Evolutionary conservation across 1,140 invertebrate genomes (phyloP).

Genomic region (Littorina saxatilis): DNA sequence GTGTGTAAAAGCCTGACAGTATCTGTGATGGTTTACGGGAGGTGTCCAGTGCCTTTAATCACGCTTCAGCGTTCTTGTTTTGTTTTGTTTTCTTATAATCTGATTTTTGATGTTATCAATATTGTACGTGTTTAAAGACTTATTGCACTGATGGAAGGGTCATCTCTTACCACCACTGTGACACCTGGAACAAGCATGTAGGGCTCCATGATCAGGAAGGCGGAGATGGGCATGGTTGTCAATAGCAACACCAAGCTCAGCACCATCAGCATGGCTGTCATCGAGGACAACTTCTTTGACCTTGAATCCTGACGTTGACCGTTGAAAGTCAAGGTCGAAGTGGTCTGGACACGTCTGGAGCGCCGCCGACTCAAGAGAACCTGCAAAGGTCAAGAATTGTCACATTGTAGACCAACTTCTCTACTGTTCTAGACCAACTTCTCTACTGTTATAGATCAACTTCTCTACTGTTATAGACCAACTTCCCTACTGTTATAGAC

Average conservation of each 20-base stretch:
- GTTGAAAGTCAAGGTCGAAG: background rate
- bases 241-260: constrained; percentile 56
- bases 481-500: too few relatives aligned
- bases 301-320: background rate
- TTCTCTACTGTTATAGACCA: too few relatives aligned
- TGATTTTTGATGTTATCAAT: background rate
- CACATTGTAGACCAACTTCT: too few relatives aligned
- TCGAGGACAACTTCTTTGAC: constrained; percentile 42
- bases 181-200: constrained; percentile 33
- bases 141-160: background rate
- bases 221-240: constrained; percentile 51
- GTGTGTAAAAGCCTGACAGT: too few relatives aligned
- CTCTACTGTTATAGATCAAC: too few relatives aligned
- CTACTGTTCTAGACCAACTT: too few relatives aligned
- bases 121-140: background rate
- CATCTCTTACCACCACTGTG: background rate
- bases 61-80: background rate
- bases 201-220: constrained; percentile 52
- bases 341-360: background rate
- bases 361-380: background rate
- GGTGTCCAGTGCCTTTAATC: background rate
- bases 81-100: background rate
- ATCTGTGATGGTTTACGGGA: background rate
- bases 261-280: constrained; percentile 51
- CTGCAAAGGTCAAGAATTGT: background rate